Evolutionary conservation across 2,888 invertebrate genomes (phyloP), one percentile per base, ranked within the genome.

Genomic region (Fabriciana adippe): DNA sequence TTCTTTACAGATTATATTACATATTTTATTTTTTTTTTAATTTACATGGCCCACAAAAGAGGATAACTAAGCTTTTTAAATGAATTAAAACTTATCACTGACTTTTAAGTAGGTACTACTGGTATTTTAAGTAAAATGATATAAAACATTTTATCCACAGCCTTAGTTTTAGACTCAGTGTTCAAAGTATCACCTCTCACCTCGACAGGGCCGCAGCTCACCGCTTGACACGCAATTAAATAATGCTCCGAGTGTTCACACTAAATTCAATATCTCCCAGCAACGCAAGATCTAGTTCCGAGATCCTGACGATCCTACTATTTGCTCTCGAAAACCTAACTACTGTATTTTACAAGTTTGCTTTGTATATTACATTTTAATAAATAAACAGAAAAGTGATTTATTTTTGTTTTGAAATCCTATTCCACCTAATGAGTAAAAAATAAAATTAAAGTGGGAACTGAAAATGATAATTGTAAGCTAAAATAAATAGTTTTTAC

Each of bases 141-240:
- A 53, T 35, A 60, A 18, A 61, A 51, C 16, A 51, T 61, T 41
- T 51, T 35, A 45, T 57, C 54, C 48, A 45, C 50, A 13, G n/a
- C 50, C 8, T 35, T 61, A 35, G 61, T 51, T 51, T 56, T 61
- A 61, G 67, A 60, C 70, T 65, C 71, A 71, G 55, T 71, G 72
- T 67, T 72, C 70, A 72, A 63, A 72, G 75, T 76, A 78, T 81
- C 83, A 82, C 81, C 78, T 81, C 80, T 79, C 79, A 77, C 76
- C 73, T 73, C 67, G 70, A 72, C 72, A 75, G 76, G 78, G 76
- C 81, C 80, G 79, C 83, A 77, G 78, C 81, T 78, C 78, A 77
- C 79, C 75, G 79, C 78, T 81, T 90, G 92, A 92, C 92, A 90
- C 81, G 82, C 87, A 90, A 92, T 92, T 92, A 91, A 92, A 92